A percentile compares a stretch with the other conserved stretches of the same genome.
phyloP scores from a whole-genome alignment of 2,797 vertebrate genomes.

The Characodon lateralis region DNA sequence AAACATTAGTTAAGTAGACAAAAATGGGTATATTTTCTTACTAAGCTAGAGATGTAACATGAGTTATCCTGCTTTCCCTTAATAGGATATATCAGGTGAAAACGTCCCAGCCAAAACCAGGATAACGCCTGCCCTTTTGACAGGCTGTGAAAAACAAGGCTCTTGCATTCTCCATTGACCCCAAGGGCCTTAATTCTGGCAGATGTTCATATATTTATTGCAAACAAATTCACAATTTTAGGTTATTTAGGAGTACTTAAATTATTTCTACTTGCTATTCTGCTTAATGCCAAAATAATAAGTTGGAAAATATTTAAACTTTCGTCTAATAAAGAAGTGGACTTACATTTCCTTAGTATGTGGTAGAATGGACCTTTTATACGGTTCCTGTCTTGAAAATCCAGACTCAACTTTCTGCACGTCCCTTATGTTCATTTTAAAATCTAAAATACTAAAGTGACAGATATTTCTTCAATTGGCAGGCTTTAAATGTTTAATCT shows the following conservation, averaged over 20 bases:
- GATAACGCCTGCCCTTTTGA: no score
- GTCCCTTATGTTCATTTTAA: neutral
- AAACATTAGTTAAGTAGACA: no score
- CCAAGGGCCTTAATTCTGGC: neutral
- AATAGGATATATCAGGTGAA: no score
- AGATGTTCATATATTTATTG: neutral
- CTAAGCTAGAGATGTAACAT: no score
- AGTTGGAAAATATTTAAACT: neutral
- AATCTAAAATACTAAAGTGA: neutral
- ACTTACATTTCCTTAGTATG: neutral
- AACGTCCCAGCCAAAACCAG: no score
- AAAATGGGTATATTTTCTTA: no score
- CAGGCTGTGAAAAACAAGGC: no score
- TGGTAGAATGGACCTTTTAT: neutral
- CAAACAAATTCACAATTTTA: neutral
- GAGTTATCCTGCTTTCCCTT: no score
- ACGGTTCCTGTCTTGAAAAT: neutral
- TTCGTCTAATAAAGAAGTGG: neutral
- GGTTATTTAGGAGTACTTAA: neutral
- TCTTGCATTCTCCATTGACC: no score
- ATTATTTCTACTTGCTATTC: no score
- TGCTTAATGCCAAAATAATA: neutral
- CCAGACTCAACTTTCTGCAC: neutral
- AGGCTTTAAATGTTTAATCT: no score
- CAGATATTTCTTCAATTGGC: neutral